Evolutionary conservation across 2,888 invertebrate species (phyloP), one percentile per base, ranked within the genome.

Genomic region (Platycnemis pennipes): DNA sequence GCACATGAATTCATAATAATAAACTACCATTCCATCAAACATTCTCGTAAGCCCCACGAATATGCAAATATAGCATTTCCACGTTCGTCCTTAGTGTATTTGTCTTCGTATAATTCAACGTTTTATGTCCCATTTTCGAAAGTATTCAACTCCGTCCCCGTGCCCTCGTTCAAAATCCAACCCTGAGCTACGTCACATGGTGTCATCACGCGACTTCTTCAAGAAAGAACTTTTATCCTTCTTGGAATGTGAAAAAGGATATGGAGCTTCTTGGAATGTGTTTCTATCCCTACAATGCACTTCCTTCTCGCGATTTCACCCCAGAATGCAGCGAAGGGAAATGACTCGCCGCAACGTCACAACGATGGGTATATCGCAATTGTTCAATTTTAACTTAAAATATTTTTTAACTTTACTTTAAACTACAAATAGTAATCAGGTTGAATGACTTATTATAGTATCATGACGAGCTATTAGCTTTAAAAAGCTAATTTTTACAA

Each of bases 131-230:
- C 77, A 77, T 77, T 77, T 77, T 77, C 77, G 31, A 37, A 77
- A 77, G 77, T 77, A 77, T 77, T 37, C 37, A n/a, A 31, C 11
- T 37, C 77, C 77, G 16, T 26, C 16, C 77, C 37, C 77, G 37
- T 37, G 77, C 37, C 87, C 44, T 46, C 87, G 22, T 46, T 87
- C 46, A n/a, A n/a, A 87, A 2, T 87, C 45, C 26, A 87, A 46
- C 87, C 46, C 87, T 46, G 46, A 26, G 46, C 46, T 26, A 87
- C 44, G 46, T 87, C 45, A 45, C 44, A 16, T 7, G 26, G 87
- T 87, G 46, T 87, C 87, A 87, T 87, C 87, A 87, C 87, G 87
- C 87, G n/a, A 87, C 22, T 44, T 44, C 45, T 19, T 26, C 45
- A 45, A 8, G 26, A 77, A 77, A 77, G 77, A 22, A 77, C 77